These are phyloP conservation scores for Rosalia funebris DNA, from an alignment of 2,888 invertebrate species.

Conservation along the genomic window DNA sequence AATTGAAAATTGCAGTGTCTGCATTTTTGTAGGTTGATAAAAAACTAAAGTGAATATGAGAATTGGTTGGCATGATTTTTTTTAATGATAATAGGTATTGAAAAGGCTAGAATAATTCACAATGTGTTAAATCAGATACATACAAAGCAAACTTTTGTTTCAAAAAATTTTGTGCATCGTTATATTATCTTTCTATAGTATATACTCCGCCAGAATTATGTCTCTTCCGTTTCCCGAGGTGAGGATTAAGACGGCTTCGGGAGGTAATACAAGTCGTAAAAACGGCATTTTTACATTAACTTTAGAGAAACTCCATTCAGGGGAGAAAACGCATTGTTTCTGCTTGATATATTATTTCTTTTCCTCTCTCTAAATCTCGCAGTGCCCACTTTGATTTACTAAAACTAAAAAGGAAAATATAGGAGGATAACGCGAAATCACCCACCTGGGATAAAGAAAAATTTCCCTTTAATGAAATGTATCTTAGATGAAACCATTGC, in stretches of 20 bases:
- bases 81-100: no score
- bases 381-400: not conserved
- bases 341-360: not conserved
- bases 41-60: no score
- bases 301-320: not conserved
- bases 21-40: no score
- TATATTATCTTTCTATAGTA: not conserved
- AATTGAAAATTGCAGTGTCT: no score
- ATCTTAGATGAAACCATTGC: no score
- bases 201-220: not conserved
- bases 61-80: no score
- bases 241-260: not conserved
- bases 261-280: slow-evolving; percentile 23
- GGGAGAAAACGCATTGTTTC: slow-evolving; percentile 7
- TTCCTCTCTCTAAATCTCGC: not conserved
- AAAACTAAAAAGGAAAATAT: not conserved
- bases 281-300: slow-evolving; percentile 1
- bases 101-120: no score
- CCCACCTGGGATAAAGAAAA: no score
- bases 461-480: no score
- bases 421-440: no score
- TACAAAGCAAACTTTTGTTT: not conserved
- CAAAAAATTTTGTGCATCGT: not conserved
- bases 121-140: no score
- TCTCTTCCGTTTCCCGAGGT: slow-evolving; percentile 7